These are phyloP conservation scores for Psittacula cyanocephala DNA, from an alignment of 2,113 vertebrate species.

Conservation along the genomic window DNA sequence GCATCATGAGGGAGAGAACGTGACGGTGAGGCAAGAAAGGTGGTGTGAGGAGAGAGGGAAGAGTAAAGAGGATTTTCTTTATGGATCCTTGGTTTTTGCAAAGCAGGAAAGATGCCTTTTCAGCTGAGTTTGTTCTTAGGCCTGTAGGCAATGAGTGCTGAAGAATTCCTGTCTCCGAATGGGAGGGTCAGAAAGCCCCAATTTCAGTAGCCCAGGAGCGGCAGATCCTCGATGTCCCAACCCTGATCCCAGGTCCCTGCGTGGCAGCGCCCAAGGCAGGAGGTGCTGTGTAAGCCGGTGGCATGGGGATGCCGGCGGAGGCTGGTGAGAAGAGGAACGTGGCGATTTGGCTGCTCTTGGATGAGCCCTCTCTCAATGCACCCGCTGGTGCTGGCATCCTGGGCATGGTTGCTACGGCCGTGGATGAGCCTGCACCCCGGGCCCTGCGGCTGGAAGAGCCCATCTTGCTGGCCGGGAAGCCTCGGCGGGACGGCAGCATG, in stretches of 20 bases:
- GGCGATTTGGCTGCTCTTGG: slow-evolving; percentile 74
- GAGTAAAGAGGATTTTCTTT: neutral
- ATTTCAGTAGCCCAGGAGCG: slow-evolving; percentile 89
- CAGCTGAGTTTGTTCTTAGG: neutral
- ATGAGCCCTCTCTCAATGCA: slow-evolving; percentile 21
- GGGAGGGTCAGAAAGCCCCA: slow-evolving; percentile 83
- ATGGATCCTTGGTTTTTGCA: neutral
- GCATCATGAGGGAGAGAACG: neutral
- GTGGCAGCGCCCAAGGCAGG: slow-evolving; percentile 40
- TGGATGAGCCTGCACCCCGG: slow-evolving; percentile 51
- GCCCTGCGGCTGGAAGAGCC: slow-evolving; percentile 65
- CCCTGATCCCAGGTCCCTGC: slow-evolving; percentile 69
- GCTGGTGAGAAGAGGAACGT: slow-evolving; percentile 66
- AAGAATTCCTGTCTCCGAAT: neutral
- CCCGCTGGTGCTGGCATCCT: slow-evolving; percentile 52
- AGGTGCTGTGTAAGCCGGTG: slow-evolving; percentile 23
- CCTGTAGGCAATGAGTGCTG: neutral
- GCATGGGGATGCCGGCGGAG: slow-evolving; percentile 4
- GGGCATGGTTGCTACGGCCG: slow-evolving; percentile 59
- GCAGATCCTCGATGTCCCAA: slow-evolving; percentile 69
- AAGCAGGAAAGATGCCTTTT: slow-evolving; percentile 29
- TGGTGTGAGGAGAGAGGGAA: neutral
- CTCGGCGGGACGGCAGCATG: slow-evolving; percentile 53
- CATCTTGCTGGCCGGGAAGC: slow-evolving; percentile 60
- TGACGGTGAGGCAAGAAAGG: neutral